A percentile compares a stretch with the other conserved stretches of the same genome.
phyloP scores from a whole-genome alignment of 1,140 invertebrate genomes.

The Hesperophylax magnus region DNA sequence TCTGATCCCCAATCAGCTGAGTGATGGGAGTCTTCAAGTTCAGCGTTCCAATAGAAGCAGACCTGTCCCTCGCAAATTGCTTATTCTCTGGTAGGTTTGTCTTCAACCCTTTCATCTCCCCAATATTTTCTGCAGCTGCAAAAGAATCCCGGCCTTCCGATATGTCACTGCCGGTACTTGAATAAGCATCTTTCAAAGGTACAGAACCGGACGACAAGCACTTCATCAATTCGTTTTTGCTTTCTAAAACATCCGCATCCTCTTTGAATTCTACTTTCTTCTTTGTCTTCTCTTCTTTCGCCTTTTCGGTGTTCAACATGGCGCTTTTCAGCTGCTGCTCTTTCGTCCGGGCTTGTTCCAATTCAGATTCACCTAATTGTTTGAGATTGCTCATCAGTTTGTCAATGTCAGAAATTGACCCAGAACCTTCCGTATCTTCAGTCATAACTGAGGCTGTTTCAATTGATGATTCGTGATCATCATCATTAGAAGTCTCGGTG shows the following conservation, averaged over 20 bases:
- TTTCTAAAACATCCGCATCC: background rate
- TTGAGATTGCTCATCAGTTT: constrained; percentile 27
- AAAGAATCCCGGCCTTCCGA: constrained; percentile 50
- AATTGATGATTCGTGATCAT: constrained; percentile 61
- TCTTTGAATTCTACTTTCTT: constrained; percentile 35
- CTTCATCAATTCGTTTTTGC: background rate
- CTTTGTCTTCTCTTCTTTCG: constrained; percentile 29
- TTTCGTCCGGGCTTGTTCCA: background rate
- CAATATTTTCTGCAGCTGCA: constrained; percentile 35
- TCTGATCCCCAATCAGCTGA: constrained; percentile 78
- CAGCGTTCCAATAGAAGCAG: constrained; percentile 73
- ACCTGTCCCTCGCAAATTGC: constrained; percentile 69
- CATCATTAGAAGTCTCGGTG: constrained; percentile 65
- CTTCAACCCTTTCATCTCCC: constrained; percentile 23
- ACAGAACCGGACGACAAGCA: background rate
- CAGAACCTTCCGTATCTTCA: background rate
- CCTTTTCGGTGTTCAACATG: background rate
- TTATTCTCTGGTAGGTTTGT: constrained; percentile 63
- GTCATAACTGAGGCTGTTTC: background rate
- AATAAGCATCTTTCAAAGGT: background rate
- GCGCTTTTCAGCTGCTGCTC: background rate
- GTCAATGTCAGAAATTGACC: background rate
- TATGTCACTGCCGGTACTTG: constrained; percentile 24
- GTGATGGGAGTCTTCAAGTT: constrained; percentile 68
- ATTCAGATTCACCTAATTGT: background rate